Base-by-base conservation (phyloP, 2,113 vertebrate species). In the Nematolebias whitei region DNA sequence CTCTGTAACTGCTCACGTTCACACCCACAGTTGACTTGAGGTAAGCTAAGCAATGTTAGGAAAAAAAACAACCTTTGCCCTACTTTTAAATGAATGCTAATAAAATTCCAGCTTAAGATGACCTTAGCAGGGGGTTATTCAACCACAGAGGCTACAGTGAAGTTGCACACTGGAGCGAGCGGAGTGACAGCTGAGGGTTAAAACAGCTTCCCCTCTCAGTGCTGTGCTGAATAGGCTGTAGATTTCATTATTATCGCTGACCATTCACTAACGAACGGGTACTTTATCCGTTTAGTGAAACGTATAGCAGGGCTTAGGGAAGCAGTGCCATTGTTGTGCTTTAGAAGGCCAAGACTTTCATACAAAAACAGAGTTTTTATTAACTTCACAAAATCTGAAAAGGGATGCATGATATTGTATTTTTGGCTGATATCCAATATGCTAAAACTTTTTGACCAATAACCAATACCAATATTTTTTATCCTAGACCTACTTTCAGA, bases 31-130 rank as follows among this genome's bases (percentile, higher is more conserved):
- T 58, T 51, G 85, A 82, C 62, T 63, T 0, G 62, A 61, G 39
- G 2, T 19, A 43, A 68, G 14, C 53, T 0, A 26, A 56, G 58
- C 20, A 6, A 3, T 22, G 67, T 50, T 55, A 47, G 48, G 0
- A 23, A 80, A 29, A 7, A 59, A 43, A n/a, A 80, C 6, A 10
- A 53, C 12, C 53, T 5, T 16, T 13, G 20, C 53, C 9, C 62
- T 0, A 39, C 10, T 40, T 55, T 38, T 49, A 72, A 84, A 76
- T 75, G 59, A 81, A 88, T 82, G 89, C 80, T 81, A 84, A 89
- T 87, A 62, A 38, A 83, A 87, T 83, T 85, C 73, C 57, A 56
- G 57, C 70, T 58, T 24, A 44, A 55, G 80, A 83, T 63, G 79
- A 82, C 84, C 85, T 78, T 1, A 66, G 82, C 67, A 13, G 76